Evolutionary conservation across 2,113 vertebrate genomes (phyloP).

Genomic region (Hemiscyllium ocellatum): DNA sequence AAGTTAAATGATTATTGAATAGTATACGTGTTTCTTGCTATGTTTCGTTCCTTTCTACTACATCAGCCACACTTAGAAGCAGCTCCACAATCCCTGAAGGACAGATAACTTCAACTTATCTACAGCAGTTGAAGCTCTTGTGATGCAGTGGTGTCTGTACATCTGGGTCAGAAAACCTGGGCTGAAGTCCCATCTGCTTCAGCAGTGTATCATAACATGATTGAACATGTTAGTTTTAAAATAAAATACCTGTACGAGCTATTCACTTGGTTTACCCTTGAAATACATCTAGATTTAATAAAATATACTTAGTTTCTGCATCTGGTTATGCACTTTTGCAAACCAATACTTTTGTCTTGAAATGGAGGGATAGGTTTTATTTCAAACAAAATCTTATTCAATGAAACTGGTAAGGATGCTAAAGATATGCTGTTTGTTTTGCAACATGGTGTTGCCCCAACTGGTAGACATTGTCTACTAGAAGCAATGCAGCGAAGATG

Average conservation of each 20-base stretch:
- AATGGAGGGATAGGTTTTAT: not conserved
- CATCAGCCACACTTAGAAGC: not conserved
- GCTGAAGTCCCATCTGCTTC: too few relatives aligned
- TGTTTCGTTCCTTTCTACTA: not conserved
- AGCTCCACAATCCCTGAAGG: not conserved
- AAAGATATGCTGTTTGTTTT: not conserved
- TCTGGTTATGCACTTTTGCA: not conserved
- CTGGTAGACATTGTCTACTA: too few relatives aligned
- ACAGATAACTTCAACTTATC: not conserved
- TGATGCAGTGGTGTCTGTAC: too few relatives aligned
- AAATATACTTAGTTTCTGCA: not conserved
- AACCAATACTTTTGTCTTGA: too few relatives aligned
- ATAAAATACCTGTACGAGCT: not conserved
- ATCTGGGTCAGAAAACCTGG: too few relatives aligned
- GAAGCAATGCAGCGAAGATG: not conserved
- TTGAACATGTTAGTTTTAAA: too few relatives aligned
- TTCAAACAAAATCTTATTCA: not conserved
- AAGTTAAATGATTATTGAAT: not conserved
- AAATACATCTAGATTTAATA: not conserved
- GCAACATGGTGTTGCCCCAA: not conserved
- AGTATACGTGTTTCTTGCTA: not conserved
- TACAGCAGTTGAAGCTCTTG: too few relatives aligned
- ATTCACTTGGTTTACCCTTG: not conserved
- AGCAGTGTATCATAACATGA: too few relatives aligned
- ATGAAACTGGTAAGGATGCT: not conserved